Evolutionary conservation across 2,797 vertebrate genomes (phyloP), one percentile per base, ranked within the genome.

Genomic region (Malurus splendens): DNA sequence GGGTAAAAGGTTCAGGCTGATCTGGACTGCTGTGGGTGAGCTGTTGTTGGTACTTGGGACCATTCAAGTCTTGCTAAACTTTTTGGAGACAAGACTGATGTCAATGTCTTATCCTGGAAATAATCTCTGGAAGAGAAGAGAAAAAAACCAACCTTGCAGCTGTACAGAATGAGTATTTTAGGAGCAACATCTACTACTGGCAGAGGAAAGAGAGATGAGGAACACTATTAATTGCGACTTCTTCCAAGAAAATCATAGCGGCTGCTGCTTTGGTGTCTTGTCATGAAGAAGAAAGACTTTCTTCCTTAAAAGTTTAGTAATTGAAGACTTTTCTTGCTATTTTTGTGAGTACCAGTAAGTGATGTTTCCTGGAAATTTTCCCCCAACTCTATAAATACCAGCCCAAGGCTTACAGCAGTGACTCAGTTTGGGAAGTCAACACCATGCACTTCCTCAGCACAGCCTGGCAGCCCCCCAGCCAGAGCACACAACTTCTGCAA

Each of bases 331-430:
- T 92, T 48, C 90, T 90, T 96, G 95, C 96, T 96, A 97, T 97
- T 97, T 97, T 96, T 89, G 86, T 94, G 51, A 79, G 84, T 96
- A 93, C 95, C 91, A 95, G 96, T 97, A 95, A 97, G 87, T 82
- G 67, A 92, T 93, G 92, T 97, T 98, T 97, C 97, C 96, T 97
- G 97, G 95, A 97, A 97, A 96, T 96, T 97, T 97, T 97, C 91
- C 94, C 96, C 93, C 78, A 48, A 18, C 73, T 95, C 95, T 96
- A 95, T 96, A 96, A 97, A 96, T 97, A 96, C 55, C 33, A 25
- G 84, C 30, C 42, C 28, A 81, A 83, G 93, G 92, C 94, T 96
- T 96, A 90, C 71, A 92, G 92, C 32, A 56, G 45, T 97, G 96
- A 96, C 83, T 97, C 96, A 96, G 94, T 96, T 92, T 97, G 97